Base-by-base conservation (phyloP, 2,113 vertebrate genomes). In the Dromiciops gliroides region DNA sequence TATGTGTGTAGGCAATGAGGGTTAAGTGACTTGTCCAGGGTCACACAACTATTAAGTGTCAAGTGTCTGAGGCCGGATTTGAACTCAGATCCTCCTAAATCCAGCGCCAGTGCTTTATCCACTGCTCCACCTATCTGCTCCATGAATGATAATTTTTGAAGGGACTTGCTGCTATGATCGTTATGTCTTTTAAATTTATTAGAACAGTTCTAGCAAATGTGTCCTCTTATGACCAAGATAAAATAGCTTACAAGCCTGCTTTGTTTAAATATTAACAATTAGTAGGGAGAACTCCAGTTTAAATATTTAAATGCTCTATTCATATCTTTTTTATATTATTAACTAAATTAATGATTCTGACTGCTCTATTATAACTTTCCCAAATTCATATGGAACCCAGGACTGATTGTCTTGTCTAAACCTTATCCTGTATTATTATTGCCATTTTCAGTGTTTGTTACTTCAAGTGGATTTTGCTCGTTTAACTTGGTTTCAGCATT, bases 381-480 rank as follows among this genome's bases (percentile, higher is more conserved):
- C 67, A 83, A 44, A 83, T 44, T n/a, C 37, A 75, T 19, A 75
- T 75, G 37, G 37, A n/a, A 75, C 37, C 3, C 16, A 44, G 1
- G 67, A 44, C n/a, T 83, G 19, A 44, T 44, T 44, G 37, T 37
- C 14, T n/a, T n/a, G 14, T 93, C 75, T 7, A 31, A 44, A 28
- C 11, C 9, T 48, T 28, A 83, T 12, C 12, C 4, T 7, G 50
- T 3, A 23, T 94, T 2, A 0, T 56, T 23, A 22, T 89, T 51
- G 51, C 50, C 3, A 0, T 19, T 24, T 9, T 2, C 89, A 26
- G 16, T 28, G 9, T 8, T 89, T 90, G 92, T 44, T 49, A 89
- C 53, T 95, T 47, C 88, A 89, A 94, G 93, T 49, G 47, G 19
- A 50, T 92, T 83, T 90, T 93, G 94, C 12, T 83, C 91, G 48